These are phyloP conservation scores for Pseudocheirus occidentalis DNA, from an alignment of 2,797 vertebrate species.

Conservation along the genomic window DNA sequence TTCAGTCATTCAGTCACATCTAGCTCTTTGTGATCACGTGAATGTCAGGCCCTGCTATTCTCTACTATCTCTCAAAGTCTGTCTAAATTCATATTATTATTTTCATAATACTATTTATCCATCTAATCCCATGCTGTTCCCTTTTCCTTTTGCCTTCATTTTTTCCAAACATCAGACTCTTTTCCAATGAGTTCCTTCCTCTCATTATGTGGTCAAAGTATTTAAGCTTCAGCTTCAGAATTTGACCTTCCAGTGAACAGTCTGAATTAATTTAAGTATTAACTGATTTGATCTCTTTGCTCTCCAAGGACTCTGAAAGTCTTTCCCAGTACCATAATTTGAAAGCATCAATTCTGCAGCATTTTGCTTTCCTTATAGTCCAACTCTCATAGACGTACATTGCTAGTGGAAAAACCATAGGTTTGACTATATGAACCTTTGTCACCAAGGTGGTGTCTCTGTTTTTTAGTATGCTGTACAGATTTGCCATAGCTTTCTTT, in stretches of 20 bases:
- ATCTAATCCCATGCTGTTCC: neutral
- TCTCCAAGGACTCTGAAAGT: neutral
- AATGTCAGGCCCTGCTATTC: neutral
- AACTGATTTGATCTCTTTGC: neutral
- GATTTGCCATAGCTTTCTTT: neutral
- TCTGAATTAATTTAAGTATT: neutral
- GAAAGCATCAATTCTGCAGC: neutral
- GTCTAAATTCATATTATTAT: neutral
- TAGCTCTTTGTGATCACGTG: neutral
- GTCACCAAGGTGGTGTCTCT: too few relatives aligned
- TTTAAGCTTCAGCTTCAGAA: neutral
- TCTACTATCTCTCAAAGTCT: neutral
- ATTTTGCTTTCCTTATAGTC: neutral
- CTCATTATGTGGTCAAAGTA: neutral
- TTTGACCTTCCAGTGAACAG: neutral
- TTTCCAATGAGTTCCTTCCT: neutral
- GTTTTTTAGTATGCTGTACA: too few relatives aligned
- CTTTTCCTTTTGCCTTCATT: neutral
- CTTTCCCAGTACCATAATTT: neutral
- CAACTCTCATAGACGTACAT: neutral
- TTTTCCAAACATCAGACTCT: neutral
- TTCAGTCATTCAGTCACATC: neutral
- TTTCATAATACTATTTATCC: neutral
- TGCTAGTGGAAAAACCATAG: too few relatives aligned
- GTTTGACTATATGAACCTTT: too few relatives aligned